Conservation (phyloP, 2,888 invertebrate genomes). For the Dryobota labecula region DNA sequence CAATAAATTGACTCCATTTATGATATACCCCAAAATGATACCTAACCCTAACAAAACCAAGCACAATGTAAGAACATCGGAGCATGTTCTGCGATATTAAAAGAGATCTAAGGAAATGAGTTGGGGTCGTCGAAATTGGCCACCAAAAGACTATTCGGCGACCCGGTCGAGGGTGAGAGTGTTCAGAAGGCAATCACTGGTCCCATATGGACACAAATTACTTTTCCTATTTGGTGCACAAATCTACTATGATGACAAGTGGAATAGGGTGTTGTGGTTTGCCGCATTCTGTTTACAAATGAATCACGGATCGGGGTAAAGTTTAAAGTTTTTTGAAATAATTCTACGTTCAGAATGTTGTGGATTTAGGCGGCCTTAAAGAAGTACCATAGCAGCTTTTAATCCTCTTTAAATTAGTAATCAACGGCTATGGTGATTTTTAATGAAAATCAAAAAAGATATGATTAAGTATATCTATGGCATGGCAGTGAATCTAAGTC, state of each 20-base stretch:
- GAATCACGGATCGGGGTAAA: constrained; percentile 19
- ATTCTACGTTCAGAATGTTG: not conserved
- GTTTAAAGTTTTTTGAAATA: constrained; percentile 17
- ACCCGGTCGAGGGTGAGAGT: constrained; percentile 80
- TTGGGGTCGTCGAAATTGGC: constrained; percentile 81
- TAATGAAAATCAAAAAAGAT: not conserved
- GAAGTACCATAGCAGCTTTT: not conserved
- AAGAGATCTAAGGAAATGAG: constrained; percentile 83
- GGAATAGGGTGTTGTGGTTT: constrained; percentile 82
- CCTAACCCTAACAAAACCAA: constrained; percentile 67
- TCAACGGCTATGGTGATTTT: no score
- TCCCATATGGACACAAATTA: constrained; percentile 90
- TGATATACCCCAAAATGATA: constrained; percentile 65
- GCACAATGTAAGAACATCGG: constrained; percentile 69
- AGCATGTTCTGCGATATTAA: constrained; percentile 77
- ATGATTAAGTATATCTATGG: no score
- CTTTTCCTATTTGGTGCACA: constrained; percentile 84
- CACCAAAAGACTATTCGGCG: constrained; percentile 82
- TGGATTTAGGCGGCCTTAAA: not conserved
- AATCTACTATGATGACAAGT: constrained; percentile 86
- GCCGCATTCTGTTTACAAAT: constrained; percentile 65
- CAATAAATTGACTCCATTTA: constrained; percentile 61
- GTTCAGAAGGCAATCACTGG: constrained; percentile 88
- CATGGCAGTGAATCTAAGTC: not conserved
- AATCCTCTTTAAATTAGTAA: not conserved